Evolutionary conservation across 2,797 vertebrate genomes (phyloP).

Genomic region (Manis javanica): DNA sequence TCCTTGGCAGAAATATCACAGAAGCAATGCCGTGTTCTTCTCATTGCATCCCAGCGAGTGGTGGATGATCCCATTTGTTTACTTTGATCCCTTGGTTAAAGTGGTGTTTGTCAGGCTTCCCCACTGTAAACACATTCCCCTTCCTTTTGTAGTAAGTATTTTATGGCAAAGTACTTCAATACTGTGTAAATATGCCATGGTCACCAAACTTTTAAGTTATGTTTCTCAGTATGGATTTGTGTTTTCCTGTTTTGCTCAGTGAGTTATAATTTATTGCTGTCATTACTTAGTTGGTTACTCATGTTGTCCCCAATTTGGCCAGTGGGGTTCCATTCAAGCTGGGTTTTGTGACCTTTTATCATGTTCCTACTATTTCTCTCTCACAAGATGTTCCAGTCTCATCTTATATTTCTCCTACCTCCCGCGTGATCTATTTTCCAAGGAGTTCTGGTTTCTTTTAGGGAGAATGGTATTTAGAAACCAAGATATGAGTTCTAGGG

Average conservation of each 20-base stretch:
- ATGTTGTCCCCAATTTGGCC: neutral
- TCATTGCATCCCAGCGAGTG: neutral
- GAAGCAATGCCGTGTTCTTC: neutral
- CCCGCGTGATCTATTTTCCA: neutral
- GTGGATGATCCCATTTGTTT: neutral
- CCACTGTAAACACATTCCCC: neutral
- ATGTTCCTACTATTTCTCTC: neutral
- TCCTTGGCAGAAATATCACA: neutral
- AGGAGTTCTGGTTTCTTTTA: neutral
- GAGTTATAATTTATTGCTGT: neutral
- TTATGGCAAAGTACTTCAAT: neutral
- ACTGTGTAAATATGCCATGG: neutral
- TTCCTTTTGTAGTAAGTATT: neutral
- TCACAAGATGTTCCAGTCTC: neutral
- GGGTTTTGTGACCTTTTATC: neutral
- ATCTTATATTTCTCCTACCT: neutral
- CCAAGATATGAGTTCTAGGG: neutral
- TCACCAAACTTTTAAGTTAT: neutral
- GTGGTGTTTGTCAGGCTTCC: neutral
- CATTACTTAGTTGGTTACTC: neutral
- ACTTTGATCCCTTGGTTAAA: neutral
- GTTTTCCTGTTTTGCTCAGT: neutral
- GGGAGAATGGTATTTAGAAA: neutral
- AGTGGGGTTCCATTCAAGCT: neutral
- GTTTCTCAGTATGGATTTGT: neutral